Evolutionary conservation across 2,888 invertebrate species (phyloP).

Genomic region (Hydriomena furcata): DNA sequence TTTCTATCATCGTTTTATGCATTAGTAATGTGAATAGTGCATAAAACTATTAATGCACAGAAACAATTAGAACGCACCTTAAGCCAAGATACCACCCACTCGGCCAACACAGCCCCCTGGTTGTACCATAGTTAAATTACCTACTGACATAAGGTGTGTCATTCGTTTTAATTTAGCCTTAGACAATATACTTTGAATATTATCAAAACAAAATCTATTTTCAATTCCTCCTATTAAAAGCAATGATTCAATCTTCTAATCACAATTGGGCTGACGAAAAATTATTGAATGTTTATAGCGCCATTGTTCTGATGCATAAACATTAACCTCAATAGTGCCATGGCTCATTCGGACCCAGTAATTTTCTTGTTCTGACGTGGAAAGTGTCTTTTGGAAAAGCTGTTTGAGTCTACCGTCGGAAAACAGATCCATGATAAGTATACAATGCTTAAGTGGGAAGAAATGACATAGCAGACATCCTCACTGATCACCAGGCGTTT

Average conservation of each 20-base stretch:
- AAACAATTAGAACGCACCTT: no score
- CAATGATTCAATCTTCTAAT: constrained; percentile 32
- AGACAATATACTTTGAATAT: constrained; percentile 6
- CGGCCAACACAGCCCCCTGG: no score
- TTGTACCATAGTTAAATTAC: no score
- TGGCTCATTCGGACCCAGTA: constrained; percentile 9
- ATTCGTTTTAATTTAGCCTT: no score
- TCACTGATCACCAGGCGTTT: no score
- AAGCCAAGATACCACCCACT: no score
- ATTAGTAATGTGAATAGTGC: no score
- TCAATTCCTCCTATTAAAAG: constrained; percentile 26
- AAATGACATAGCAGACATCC: no score
- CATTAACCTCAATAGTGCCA: constrained; percentile 16
- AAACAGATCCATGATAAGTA: constrained; percentile 9
- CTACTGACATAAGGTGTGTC: no score
- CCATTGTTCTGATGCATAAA: constrained; percentile 55
- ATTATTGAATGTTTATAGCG: constrained; percentile 41
- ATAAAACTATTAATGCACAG: no score
- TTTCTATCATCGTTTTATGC: no score
- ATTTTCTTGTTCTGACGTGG: constrained; percentile 13
- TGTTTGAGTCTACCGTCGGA: neutral
- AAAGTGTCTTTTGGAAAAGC: constrained; percentile 3
- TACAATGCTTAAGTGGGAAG: no score
- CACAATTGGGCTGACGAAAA: constrained; percentile 43
- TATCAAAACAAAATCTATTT: constrained; percentile 27